Evolutionary conservation across 92 coral and sea anemone genomes (phyloP), one percentile per base, ranked within the genome.

Genomic region (Porites lobata): DNA sequence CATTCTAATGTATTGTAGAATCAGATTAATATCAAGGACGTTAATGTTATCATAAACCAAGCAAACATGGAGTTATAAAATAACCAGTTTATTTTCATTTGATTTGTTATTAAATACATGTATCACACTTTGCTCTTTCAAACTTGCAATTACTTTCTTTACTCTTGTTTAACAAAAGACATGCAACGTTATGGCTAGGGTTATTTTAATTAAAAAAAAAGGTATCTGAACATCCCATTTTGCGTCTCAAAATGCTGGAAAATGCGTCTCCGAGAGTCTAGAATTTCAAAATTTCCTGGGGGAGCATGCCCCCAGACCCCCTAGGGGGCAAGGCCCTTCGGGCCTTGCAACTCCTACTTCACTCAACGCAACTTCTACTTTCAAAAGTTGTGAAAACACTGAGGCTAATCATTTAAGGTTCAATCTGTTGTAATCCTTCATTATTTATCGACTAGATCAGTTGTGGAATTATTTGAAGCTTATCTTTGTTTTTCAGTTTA

Each of bases 81-180:
- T 72, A 72, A 72, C 77, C 77, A 72, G 59, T 72, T 72, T 72
- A 72, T 72, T 72, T 72, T 38, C 59, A 72, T 72, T 72, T 72
- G 56, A 72, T 72, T 38, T 72, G 58, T 72, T 51, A 38, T 72
- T 72, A 72, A 38, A 72, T 51, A 72, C 59, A 72, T 51, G 77
- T 72, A 72, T 72, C 54, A 72, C 58, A 72, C 29, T n/a, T n/a
- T 29, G 56, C 77, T 50, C 77, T 72, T 43, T 72, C 77, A 72
- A 72, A 38, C 54, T 72, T 50, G 77, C 38, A 14, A 72, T 72
- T 38, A 72, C 54, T 72, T 72, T 72, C 26, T 72, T 43, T 38
- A 72, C 77, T 51, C 77, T 38, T 72, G 77, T 72, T 72, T 72
- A 72, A 72, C 58, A 43, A 72, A 70, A 72, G 29, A 51, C 24